phyloP scores from a whole-genome alignment of 2,113 vertebrate species.

The Pygoscelis antarcticus region DNA sequence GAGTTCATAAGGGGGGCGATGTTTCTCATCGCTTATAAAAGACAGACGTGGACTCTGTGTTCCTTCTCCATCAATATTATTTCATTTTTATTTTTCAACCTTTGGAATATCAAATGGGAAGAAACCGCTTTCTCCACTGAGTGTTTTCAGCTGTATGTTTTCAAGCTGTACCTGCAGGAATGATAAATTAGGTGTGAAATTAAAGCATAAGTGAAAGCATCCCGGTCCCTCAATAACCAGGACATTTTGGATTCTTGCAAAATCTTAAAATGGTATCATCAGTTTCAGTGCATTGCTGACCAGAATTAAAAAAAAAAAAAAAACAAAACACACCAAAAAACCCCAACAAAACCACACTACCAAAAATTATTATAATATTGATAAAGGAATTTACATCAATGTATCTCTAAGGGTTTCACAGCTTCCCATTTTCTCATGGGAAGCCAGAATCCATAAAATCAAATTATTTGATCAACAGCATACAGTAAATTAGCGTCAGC shows the following conservation, averaged over 20 bases:
- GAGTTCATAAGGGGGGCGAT: not conserved
- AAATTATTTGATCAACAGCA: not conserved
- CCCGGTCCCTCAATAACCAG: not conserved
- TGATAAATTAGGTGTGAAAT: conserved; percentile 6
- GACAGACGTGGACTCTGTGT: not conserved
- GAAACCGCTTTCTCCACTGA: not conserved
- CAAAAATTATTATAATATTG: not conserved
- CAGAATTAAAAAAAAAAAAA: not conserved
- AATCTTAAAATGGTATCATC: not conserved
- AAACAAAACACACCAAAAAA: no score
- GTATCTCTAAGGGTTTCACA: not conserved
- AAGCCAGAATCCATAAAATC: not conserved
- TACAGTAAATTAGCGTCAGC: not conserved
- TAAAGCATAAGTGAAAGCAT: not conserved
- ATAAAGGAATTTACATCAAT: not conserved
- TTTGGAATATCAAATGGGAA: not conserved
- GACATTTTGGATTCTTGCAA: not conserved
- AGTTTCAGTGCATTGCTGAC: not conserved
- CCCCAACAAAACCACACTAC: not conserved
- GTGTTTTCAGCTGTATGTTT: not conserved
- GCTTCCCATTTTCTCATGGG: not conserved
- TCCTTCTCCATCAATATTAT: not conserved
- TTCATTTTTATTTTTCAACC: not conserved
- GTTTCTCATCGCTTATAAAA: not conserved
- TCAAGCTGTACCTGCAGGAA: not conserved